Base-by-base conservation (phyloP, 2,888 invertebrate species). In the Trichogramma evanescens region DNA sequence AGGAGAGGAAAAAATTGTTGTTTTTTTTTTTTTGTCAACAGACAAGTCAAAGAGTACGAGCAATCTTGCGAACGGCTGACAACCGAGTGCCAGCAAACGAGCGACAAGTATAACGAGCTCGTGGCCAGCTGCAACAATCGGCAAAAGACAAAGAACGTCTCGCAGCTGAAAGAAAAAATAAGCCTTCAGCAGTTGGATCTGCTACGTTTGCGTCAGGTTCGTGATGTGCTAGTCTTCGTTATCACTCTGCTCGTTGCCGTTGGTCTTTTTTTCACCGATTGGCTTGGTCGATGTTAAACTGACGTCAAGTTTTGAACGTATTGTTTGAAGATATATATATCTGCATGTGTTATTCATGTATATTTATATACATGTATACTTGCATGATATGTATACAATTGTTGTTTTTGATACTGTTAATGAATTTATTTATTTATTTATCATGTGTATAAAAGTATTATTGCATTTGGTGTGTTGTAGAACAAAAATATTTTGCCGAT, bases 81-180 rank as follows among this genome's bases (percentile, higher is more conserved):
- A 66, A 73, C 74, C 4, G 81, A 83, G 68, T 79, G 83, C 46
- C 77, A 80, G 65, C 80, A 82, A 61, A 74, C 85, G 54, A 79
- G 80, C 9, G 72, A 79, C 52, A 83, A 84, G 66, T 85, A 85
- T 70, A 83, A 84, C 2, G 80, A 82, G 62, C 72, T 84, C 55
- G 73, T 86, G n/a, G 85, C 85, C 0, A 85, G 86, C 68, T 84
- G 85, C 66, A 87, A 86, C 72, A 82, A 83, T 65, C 84, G 82
- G 66, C 86, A 86, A 71, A 86, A 84, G 72, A 84, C 86, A 54
- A 83, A 84, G 61, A 83, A 86, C 68, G 68, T 82, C 38, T 69
- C 72, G 2, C 79, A 80, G 63, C 66, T 82, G 38, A 82, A 82
- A 69, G 73, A 74, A 26, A 80, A 80, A 67, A 79, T 79, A 52